Evolutionary conservation across 2,113 vertebrate species (phyloP).

Genomic region (Rhegmatorhina hoffmannsi): DNA sequence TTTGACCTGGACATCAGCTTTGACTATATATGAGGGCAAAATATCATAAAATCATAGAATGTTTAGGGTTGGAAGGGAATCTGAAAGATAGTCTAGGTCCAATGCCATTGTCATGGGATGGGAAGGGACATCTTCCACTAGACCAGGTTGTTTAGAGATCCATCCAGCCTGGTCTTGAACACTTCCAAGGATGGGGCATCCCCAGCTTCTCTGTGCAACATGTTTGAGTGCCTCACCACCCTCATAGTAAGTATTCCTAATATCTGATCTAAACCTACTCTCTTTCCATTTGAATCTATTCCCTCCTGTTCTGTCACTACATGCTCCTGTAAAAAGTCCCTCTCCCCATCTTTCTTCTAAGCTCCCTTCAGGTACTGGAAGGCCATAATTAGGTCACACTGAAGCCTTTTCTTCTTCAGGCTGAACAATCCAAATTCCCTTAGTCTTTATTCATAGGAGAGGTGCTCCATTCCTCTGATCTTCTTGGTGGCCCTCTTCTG

Average conservation of each 20-base stretch:
- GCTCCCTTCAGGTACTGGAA: not conserved
- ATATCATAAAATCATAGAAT: not conserved
- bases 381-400: not conserved
- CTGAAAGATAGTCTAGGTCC: not conserved
- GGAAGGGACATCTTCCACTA: not conserved
- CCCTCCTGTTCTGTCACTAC: no score
- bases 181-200: not conserved
- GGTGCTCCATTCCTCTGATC: not conserved
- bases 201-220: not conserved
- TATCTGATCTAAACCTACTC: not conserved
- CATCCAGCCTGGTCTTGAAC: not conserved
- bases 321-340: no score
- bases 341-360: not conserved
- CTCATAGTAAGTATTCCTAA: not conserved
- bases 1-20: not conserved
- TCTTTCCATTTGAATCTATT: not conserved
- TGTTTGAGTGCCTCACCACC: not conserved
- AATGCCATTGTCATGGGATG: not conserved
- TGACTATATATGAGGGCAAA: not conserved
- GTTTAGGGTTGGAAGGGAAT: not conserved
- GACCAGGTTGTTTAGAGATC: not conserved
- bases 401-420: not conserved
- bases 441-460: fast-evolving
- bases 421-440: not conserved
- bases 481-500: not conserved